phyloP scores from a whole-genome alignment of 2,888 invertebrate species.

The Omphaloscelis lunosa region DNA sequence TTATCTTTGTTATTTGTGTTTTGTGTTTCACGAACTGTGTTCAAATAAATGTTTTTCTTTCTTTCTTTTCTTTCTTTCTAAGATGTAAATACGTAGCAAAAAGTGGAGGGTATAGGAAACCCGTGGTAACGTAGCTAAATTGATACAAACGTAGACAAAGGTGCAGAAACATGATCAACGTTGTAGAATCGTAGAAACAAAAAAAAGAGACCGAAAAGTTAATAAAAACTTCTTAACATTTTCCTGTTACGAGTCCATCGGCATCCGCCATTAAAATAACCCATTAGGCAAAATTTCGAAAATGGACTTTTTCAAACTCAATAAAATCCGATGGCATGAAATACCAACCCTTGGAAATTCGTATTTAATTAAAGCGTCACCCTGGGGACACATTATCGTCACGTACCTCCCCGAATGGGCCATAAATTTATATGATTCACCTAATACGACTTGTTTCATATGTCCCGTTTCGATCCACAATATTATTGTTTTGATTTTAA shows the following conservation, averaged over 20 bases:
- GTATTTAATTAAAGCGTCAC: constrained; percentile 67
- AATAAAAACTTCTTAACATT: constrained; percentile 3
- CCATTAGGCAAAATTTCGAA: constrained; percentile 51
- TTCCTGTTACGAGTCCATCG: constrained; percentile 11
- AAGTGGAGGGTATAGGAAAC: not conserved
- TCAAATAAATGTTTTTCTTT: no score
- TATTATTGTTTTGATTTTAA: constrained; percentile 64
- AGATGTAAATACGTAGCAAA: not conserved
- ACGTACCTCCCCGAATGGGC: constrained; percentile 55
- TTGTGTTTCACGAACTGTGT: no score
- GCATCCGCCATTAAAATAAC: constrained; percentile 44
- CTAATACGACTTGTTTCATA: constrained; percentile 61
- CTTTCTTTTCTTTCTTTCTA: no score
- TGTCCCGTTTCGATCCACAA: constrained; percentile 46
- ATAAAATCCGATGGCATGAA: constrained; percentile 57
- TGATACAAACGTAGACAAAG: not conserved
- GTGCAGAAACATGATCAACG: not conserved
- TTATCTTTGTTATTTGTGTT: no score
- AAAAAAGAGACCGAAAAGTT: constrained; percentile 21
- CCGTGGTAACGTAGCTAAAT: not conserved
- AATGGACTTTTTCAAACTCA: constrained; percentile 55
- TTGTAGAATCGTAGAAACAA: constrained; percentile 10
- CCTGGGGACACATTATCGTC: constrained; percentile 66
- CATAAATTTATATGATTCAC: constrained; percentile 69
- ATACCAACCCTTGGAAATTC: constrained; percentile 63